Evolutionary conservation across 2,888 invertebrate species (phyloP), one percentile per base, ranked within the genome.

Genomic region (Tridacna gigas): DNA sequence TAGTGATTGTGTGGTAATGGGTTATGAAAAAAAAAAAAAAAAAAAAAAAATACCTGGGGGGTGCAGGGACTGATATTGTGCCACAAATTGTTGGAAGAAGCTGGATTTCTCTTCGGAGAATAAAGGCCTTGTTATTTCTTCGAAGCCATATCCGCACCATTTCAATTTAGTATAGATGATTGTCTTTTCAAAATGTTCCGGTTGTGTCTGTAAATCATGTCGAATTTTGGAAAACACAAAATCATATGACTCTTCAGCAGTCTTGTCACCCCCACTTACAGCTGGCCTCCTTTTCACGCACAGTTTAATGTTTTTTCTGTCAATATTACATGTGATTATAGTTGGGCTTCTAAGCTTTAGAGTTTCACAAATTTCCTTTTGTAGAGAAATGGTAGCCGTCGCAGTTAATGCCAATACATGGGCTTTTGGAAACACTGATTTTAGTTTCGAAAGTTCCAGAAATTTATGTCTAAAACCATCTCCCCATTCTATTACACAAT

Each of bases 201-300:
- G 63, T 63, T 63, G 63, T 63, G 63, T n/a, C 22, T n/a, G 63
- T 63, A 63, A n/a, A 22, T 63, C 63, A 65, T 65, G 26, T 65
- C 65, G 26, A 65, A 65, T 26, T 13, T 26, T 4, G 26, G 25
- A 28, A 20, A 65, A 65, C 11, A 28, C 28, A 26, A 28, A 26
- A 25, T 65, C 26, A 65, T 65, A 65, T 28, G 65, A 65, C 12
- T 11, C 11, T 20, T 65, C 65, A 9, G 28, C 65, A 65, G 63
- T 65, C 25, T 26, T 65, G 4, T 65, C 28, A 12, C 15, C 28
- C 28, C 26, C 65, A 28, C 26, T 15, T 65, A 28, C 28, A 28
- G 25, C 65, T 65, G 26, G 25, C 28, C 65, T 25, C 65, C 28
- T 65, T 65, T 65, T 65, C 65, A 65, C 65, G 18, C 26, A 22